Percentiles rank a stretch among this genome's conserved stretches.
phyloP scores from a whole-genome alignment of 2,797 vertebrate species.

The Natrix natrix region DNA sequence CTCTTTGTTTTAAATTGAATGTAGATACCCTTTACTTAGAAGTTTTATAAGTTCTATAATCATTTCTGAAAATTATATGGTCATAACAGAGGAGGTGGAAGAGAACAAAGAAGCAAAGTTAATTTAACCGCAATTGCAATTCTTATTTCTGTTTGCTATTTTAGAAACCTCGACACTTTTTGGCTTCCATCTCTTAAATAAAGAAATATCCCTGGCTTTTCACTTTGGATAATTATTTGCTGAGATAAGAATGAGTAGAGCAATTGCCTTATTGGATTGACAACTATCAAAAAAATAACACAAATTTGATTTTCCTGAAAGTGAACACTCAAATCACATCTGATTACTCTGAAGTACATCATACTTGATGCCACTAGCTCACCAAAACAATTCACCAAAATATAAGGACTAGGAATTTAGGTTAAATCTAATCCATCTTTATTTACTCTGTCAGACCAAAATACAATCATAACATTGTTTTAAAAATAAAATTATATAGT shows the following conservation, averaged over 20 bases:
- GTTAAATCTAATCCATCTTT: not conserved
- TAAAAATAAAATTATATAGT: not conserved
- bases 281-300: not conserved
- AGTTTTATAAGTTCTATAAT: not conserved
- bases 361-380: not conserved
- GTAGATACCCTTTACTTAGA: not conserved
- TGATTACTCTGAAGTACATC: not conserved
- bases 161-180: not conserved
- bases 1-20: not conserved
- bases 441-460: not conserved
- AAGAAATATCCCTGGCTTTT: slow-evolving; percentile 3
- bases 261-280: not conserved
- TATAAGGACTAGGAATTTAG: not conserved
- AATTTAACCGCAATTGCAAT: slow-evolving; percentile 11
- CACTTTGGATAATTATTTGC: slow-evolving; percentile 11
- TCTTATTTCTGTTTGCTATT: slow-evolving; percentile 10
- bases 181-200: slow-evolving; percentile 17
- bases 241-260: slow-evolving; percentile 1
- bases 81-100: not conserved
- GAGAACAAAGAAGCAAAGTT: not conserved
- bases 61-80: not conserved
- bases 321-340: not conserved
- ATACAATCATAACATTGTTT: not conserved
- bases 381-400: not conserved
- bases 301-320: not conserved